Conservation (phyloP, 2,113 vertebrate genomes). For the Pygoscelis adeliae region DNA sequence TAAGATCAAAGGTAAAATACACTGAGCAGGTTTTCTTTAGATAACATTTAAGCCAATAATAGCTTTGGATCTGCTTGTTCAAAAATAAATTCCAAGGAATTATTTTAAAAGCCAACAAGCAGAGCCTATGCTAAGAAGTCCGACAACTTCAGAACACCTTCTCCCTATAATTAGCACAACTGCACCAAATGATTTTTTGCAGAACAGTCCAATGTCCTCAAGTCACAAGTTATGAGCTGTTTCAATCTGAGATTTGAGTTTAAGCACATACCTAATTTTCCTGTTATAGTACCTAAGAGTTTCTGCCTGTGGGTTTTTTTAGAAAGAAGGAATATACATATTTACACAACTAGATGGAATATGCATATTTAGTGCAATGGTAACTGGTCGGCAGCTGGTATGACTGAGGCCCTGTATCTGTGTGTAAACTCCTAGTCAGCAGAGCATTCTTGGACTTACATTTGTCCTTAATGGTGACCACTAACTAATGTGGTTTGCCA, state of each 20-base stretch:
- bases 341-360: background rate
- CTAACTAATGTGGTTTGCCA: background rate
- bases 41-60: background rate
- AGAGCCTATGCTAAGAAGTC: background rate
- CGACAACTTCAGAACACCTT: background rate
- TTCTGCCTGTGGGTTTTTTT: background rate
- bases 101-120: background rate
- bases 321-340: background rate
- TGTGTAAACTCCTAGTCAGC: background rate
- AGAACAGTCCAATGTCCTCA: background rate
- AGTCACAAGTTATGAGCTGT: background rate
- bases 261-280: background rate
- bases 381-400: background rate
- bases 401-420: background rate
- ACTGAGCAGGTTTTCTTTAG: background rate
- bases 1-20: background rate
- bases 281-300: background rate
- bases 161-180: background rate
- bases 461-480: background rate
- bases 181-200: background rate
- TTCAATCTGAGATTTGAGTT: background rate
- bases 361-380: background rate
- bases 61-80: background rate
- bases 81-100: background rate
- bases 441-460: background rate